phyloP scores from a whole-genome alignment of 2,797 vertebrate species.

The Falco peregrinus region DNA sequence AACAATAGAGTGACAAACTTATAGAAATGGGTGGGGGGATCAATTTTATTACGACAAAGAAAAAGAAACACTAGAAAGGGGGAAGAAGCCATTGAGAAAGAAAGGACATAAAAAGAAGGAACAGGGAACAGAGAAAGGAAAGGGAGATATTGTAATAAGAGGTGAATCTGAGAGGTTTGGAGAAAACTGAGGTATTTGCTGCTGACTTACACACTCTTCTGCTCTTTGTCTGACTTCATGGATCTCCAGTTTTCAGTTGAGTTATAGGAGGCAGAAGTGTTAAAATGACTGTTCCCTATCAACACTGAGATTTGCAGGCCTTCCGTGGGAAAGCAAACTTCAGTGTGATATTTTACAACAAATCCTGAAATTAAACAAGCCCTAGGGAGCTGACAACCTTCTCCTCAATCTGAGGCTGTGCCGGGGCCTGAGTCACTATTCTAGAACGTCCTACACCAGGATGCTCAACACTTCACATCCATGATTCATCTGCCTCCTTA shows the following conservation, averaged over 20 bases:
- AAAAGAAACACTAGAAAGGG: not conserved
- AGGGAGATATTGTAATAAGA: not conserved
- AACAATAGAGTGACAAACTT: not conserved
- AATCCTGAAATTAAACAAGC: not conserved
- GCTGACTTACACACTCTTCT: not conserved
- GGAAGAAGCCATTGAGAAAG: not conserved
- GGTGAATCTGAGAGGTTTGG: not conserved
- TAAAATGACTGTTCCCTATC: not conserved
- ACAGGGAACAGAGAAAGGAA: not conserved
- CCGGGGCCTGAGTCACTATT: slow-evolving; percentile 2
- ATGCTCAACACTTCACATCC: not conserved
- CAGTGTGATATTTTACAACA: not conserved
- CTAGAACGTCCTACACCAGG: slow-evolving; percentile 1
- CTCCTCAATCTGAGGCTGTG: not conserved
- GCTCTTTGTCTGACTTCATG: not conserved
- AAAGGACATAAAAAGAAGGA: not conserved
- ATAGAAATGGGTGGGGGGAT: rapidly evolving
- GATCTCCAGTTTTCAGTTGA: not conserved
- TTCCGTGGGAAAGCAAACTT: not conserved
- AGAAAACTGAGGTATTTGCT: not conserved
- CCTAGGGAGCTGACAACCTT: not conserved
- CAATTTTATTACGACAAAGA: not conserved
- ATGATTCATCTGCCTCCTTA: slow-evolving; percentile 22
- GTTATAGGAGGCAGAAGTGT: not conserved
- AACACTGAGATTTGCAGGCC: not conserved